These are phyloP conservation scores for Taenaris catops DNA, from an alignment of 2,888 invertebrate species.

Conservation along the genomic window DNA sequence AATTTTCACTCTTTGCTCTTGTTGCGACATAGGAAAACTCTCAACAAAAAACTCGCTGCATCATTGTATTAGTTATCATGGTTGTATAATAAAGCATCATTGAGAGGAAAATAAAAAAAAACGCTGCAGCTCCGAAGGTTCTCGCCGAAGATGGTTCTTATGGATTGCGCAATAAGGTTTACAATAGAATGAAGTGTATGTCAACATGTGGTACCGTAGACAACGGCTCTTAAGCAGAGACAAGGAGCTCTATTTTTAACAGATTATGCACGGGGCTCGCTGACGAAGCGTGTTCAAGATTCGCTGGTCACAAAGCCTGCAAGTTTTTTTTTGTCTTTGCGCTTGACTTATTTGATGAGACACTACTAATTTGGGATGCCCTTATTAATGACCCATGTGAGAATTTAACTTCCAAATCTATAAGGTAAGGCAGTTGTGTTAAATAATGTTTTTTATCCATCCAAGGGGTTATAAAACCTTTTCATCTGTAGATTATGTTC, in stretches of 20 bases:
- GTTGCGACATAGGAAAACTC: constrained; percentile 19
- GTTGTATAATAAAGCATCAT: constrained; percentile 34
- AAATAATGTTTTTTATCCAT: too few relatives aligned
- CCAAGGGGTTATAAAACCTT: too few relatives aligned
- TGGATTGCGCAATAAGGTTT: constrained; percentile 10
- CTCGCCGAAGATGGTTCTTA: constrained; percentile 12
- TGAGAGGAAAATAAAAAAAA: constrained; percentile 37
- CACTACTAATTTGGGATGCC: constrained; percentile 22
- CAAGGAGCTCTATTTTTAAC: constrained; percentile 63
- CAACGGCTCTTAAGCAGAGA: constrained; percentile 40
- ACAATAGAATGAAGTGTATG: constrained; percentile 13
- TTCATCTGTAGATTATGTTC: too few relatives aligned
- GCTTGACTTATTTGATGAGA: constrained; percentile 26
- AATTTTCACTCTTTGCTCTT: constrained; percentile 14
- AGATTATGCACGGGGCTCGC: constrained; percentile 59
- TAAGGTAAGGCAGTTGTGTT: too few relatives aligned
- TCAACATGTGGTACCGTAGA: constrained; percentile 31
- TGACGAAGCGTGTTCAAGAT: constrained; percentile 32
- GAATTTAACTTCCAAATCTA: constrained; percentile 8
- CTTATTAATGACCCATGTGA: constrained; percentile 12
- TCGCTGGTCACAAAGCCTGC: constrained; percentile 25
- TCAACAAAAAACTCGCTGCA: constrained; percentile 21
- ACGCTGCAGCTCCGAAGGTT: constrained; percentile 15
- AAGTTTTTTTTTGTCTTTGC: constrained; percentile 24
- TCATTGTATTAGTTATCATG: constrained; percentile 28